Conservation (phyloP, 2,113 vertebrate genomes). For the Petroica traversi region DNA sequence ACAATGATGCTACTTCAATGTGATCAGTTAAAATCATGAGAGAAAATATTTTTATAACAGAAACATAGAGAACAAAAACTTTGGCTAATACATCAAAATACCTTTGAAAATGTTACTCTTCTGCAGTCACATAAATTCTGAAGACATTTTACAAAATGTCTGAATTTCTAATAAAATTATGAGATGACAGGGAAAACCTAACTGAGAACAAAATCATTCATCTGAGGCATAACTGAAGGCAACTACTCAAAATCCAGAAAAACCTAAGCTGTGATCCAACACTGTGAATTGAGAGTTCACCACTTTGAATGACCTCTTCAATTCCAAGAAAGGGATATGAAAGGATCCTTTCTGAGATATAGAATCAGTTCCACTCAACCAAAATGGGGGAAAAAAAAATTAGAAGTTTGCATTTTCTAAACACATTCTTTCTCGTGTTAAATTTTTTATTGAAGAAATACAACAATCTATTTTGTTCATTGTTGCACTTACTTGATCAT, state of each 20-base stretch:
- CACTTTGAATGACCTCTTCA: not conserved
- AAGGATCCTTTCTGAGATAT: not conserved
- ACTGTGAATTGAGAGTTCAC: not conserved
- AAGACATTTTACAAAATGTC: not conserved
- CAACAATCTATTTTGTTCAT: not conserved
- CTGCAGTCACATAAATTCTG: not conserved
- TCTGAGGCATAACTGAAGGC: not conserved
- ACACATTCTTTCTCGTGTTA: not conserved
- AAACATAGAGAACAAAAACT: not conserved
- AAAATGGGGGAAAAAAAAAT: not conserved
- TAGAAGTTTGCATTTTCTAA: not conserved
- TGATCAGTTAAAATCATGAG: not conserved
- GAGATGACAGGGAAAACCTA: not conserved
- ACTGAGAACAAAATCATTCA: not conserved
- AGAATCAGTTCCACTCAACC: not conserved
- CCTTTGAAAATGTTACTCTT: not conserved
- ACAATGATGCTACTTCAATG: not conserved
- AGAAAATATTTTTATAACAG: not conserved
- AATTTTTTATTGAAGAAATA: not conserved
- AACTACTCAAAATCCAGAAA: not conserved
- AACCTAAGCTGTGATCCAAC: not conserved
- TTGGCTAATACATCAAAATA: not conserved
- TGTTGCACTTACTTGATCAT: slow-evolving; percentile 94
- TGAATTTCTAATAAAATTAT: not conserved
- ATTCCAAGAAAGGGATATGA: not conserved